Conservation (phyloP, 2,888 invertebrate species). For the Dione vanillae region DNA sequence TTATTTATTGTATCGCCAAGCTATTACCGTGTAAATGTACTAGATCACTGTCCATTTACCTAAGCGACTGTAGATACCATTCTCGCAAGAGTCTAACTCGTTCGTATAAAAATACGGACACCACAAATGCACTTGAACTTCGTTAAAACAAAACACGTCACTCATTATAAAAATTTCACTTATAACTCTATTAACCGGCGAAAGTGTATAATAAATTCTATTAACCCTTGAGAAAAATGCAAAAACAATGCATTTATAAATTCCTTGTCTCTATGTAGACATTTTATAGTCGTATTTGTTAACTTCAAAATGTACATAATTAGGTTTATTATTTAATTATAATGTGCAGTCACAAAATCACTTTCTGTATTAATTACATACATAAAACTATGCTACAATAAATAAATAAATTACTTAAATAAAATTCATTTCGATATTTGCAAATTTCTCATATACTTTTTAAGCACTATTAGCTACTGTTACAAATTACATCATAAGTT, state of each 20-base stretch:
- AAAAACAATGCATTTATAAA: neutral
- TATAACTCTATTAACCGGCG: neutral
- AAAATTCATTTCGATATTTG: neutral
- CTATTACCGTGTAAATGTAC: neutral
- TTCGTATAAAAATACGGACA: neutral
- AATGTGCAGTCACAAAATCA: neutral
- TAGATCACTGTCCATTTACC: neutral
- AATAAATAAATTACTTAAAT: neutral
- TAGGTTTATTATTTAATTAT: neutral
- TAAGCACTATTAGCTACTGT: neutral
- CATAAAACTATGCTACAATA: neutral
- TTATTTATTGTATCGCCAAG: neutral
- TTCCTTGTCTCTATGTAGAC: neutral
- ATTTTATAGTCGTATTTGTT: neutral
- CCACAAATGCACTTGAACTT: neutral
- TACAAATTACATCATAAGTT: conserved; percentile 15
- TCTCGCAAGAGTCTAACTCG: neutral
- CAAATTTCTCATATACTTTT: neutral
- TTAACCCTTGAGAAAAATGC: conserved; percentile 8
- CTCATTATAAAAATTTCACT: neutral
- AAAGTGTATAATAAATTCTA: conserved; percentile 6
- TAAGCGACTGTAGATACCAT: neutral
- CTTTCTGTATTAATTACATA: neutral
- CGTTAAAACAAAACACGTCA: neutral
- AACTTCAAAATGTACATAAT: neutral